Base-by-base conservation (phyloP, 2,888 invertebrate species). In the Polydesmus complanatus region DNA sequence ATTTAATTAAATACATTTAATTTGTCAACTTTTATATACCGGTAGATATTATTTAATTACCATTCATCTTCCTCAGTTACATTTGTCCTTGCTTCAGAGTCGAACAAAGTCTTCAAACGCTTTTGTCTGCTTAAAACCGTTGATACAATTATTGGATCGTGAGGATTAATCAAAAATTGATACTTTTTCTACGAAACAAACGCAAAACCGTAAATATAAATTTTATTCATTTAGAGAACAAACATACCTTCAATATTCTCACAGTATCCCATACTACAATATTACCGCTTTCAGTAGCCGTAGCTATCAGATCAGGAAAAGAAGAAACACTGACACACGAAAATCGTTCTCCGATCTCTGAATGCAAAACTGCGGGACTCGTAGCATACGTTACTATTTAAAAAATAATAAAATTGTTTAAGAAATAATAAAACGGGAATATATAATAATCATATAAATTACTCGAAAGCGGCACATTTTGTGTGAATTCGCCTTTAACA, bases 401-500 rank as follows among this genome's bases (percentile, higher is more conserved):
- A 56, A 47, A 14, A 47, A 11, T 14, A 11, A 47, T n/a, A 47
- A 47, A 14, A 11, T 11, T 14, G n/a, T 47, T 11, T 14, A 47
- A 11, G n/a, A 47, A 47, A 47, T 47, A 47, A 47, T n/a, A n/a
- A n/a, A n/a, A n/a, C n/a, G n/a, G n/a, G n/a, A n/a, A n/a, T n/a
- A n/a, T n/a, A n/a, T n/a, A 56, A 56, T 11, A 37, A 3, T 61
- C 52, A 18, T 26, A 49, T 22, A 25, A 27, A 2, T 37, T 54
- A 63, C 63, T 62, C 57, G 88, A 86, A 58, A 93, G 79, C 2
- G 95, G 93, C 63, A 94, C 93, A 75, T 95, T 95, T 75, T 92
- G 91, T 14, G 94, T 94, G 71, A 90, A 92, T 75, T 93, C 92
- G 47, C 93, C 93, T 72, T 90, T 84, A 1, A 95, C 91, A 74